These are phyloP conservation scores for Centroberyx gerrardi DNA, from an alignment of 2,797 vertebrate species.

Conservation along the genomic window DNA sequence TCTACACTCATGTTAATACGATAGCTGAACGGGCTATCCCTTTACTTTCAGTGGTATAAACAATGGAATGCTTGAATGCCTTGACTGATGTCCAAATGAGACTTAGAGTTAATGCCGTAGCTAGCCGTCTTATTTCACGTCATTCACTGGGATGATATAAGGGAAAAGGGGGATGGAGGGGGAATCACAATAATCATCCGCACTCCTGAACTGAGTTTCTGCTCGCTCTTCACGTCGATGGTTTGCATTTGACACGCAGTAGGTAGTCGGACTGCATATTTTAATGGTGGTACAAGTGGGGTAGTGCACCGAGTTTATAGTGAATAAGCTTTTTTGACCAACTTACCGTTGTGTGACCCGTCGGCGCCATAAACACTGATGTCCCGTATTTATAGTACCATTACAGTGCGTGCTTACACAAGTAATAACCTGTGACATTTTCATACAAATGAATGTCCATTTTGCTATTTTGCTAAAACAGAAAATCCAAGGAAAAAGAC, in stretches of 20 bases:
- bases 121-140: slow-evolving; percentile 59
- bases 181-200: slow-evolving; percentile 34
- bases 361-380: slow-evolving; percentile 13
- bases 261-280: slow-evolving; percentile 13
- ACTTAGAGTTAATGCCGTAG: slow-evolving; percentile 72
- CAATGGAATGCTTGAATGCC: slow-evolving; percentile 75
- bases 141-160: slow-evolving; percentile 51
- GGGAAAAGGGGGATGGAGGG: not conserved
- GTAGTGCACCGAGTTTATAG: slow-evolving; percentile 8
- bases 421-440: not conserved
- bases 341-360: not conserved
- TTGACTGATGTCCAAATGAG: slow-evolving; percentile 61
- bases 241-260: not conserved
- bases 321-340: slow-evolving; percentile 33
- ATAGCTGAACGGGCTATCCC: slow-evolving; percentile 48
- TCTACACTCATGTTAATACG: slow-evolving; percentile 61
- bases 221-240: slow-evolving; percentile 11
- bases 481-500: too few species aligned
- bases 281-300: slow-evolving; percentile 16
- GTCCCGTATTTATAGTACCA: not conserved
- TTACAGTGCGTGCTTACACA: slow-evolving; percentile 11
- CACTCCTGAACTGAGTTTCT: slow-evolving; percentile 21
- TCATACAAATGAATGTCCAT: too few species aligned
- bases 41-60: slow-evolving; percentile 68
- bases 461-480: too few species aligned